Evolutionary conservation across 2,888 invertebrate genomes (phyloP), one percentile per base, ranked within the genome.

Genomic region (Anthophora plumipes): DNA sequence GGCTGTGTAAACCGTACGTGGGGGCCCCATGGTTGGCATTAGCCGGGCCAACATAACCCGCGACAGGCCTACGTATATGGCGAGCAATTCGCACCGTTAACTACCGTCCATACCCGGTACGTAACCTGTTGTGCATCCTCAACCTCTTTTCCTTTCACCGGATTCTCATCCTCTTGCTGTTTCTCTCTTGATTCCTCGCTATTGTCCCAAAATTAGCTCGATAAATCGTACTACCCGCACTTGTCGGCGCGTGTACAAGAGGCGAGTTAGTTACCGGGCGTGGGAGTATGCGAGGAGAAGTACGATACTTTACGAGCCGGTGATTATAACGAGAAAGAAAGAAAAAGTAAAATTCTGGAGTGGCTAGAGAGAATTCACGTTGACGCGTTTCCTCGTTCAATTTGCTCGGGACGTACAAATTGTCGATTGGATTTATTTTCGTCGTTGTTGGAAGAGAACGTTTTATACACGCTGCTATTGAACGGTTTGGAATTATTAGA

Each of bases 181-280:
- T 37, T 70, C 60, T 37, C 50, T 67, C 63, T 50, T 60, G 25
- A 64, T 72, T 50, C 74, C 67, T 66, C 80, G 72, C 83, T 86
- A 90, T 89, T 91, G 90, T 91, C 88, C 86, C 86, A 81, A 91
- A 91, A 91, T 91, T 90, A 89, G 88, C 85, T 84, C 87, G 86
- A 90, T 91, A 89, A 90, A 91, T 90, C 89, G 78, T 76, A 64
- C 67, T 63, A 63, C 55, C 61, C 12, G 77, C 59, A 48, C 74
- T 81, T 43, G 63, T 55, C 31, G 14, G 11, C 57, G n/a, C 20
- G 22, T n/a, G 31, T 61, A 39, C 20, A 22, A 8, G 9, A 12
- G 37, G 37, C 22, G 61, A 37, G 61, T 75, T 69, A 59, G 50
- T 57, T 75, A 52, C 55, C 7, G 9, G 48, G 57, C 75, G 71